These are phyloP conservation scores for Lagria hirta DNA, from an alignment of 2,888 invertebrate genomes.

Conservation along the genomic window DNA sequence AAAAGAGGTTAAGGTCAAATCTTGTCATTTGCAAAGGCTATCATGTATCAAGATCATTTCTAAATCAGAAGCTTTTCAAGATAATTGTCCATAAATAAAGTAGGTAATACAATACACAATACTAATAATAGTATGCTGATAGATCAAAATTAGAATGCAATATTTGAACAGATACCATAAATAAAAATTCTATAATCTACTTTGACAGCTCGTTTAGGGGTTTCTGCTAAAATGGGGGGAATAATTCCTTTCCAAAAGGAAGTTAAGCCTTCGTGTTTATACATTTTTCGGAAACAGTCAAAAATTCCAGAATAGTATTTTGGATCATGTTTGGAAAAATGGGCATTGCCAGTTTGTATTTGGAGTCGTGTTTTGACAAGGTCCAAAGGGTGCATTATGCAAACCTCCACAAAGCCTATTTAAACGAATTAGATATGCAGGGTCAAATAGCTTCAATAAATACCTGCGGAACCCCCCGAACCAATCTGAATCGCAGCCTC, in stretches of 20 bases:
- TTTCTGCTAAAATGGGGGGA: constrained; percentile 91
- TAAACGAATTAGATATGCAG: constrained; percentile 2
- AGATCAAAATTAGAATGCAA: too few relatives aligned
- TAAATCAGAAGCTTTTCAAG: too few relatives aligned
- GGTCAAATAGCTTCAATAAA: constrained; percentile 2
- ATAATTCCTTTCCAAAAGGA: constrained; percentile 93
- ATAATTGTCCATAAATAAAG: too few relatives aligned
- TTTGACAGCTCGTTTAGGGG: constrained; percentile 92
- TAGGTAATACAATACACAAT: too few relatives aligned
- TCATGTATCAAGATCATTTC: too few relatives aligned
- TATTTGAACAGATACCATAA: too few relatives aligned
- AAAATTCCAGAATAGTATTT: constrained; percentile 73
- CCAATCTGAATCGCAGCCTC: constrained; percentile 80
- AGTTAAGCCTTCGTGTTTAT: constrained; percentile 75
- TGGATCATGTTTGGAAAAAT: constrained; percentile 52
- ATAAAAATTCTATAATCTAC: too few relatives aligned
- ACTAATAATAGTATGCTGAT: too few relatives aligned
- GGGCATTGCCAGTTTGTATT: constrained; percentile 61
- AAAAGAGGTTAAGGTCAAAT: too few relatives aligned
- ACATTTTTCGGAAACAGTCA: constrained; percentile 90
- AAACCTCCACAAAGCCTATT: constrained; percentile 85
- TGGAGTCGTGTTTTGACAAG: constrained; percentile 89
- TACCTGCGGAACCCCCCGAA: constrained; percentile 87
- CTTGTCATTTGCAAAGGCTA: too few relatives aligned
- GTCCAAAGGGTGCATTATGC: constrained; percentile 95